A percentile compares a stretch with the other conserved stretches of the same genome.
phyloP scores from a whole-genome alignment of 2,797 vertebrate species.

The Rousettus madagascariensis region DNA sequence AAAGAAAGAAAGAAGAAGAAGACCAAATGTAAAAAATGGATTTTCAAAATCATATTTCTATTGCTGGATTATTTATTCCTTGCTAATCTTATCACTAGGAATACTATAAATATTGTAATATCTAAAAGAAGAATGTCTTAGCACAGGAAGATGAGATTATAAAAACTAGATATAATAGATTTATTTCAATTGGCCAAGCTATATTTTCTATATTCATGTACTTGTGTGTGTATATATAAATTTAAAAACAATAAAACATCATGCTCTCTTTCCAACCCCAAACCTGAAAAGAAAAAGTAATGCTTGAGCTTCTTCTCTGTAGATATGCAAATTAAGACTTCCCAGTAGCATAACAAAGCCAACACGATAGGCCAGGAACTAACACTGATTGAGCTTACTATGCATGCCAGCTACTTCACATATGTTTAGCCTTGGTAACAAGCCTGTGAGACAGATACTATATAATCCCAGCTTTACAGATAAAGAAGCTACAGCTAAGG shows the following conservation, averaged over 20 bases:
- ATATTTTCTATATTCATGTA: not conserved
- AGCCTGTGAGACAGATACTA: not conserved
- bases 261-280: not conserved
- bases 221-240: not conserved
- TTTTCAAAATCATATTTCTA: not conserved
- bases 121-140: not conserved
- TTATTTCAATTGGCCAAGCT: not conserved
- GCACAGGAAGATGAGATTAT: not conserved
- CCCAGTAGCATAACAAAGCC: not conserved
- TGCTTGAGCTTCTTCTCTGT: not conserved
- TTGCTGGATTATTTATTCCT: conserved; percentile 1
- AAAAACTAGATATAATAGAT: not conserved
- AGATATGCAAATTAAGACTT: not conserved
- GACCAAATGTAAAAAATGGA: not conserved
- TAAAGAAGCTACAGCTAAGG: not conserved
- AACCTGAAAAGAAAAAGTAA: not conserved
- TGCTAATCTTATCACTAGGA: not conserved
- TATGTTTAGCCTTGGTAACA: not conserved
- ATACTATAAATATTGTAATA: not conserved
- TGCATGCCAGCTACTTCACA: not conserved
- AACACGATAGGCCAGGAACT: not conserved
- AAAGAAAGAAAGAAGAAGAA: not conserved
- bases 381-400: not conserved
- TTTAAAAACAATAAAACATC: not conserved
- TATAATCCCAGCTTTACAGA: not conserved